Evolutionary conservation across 2,113 vertebrate species (phyloP), one percentile per base, ranked within the genome.

Genomic region (Equus quagga): DNA sequence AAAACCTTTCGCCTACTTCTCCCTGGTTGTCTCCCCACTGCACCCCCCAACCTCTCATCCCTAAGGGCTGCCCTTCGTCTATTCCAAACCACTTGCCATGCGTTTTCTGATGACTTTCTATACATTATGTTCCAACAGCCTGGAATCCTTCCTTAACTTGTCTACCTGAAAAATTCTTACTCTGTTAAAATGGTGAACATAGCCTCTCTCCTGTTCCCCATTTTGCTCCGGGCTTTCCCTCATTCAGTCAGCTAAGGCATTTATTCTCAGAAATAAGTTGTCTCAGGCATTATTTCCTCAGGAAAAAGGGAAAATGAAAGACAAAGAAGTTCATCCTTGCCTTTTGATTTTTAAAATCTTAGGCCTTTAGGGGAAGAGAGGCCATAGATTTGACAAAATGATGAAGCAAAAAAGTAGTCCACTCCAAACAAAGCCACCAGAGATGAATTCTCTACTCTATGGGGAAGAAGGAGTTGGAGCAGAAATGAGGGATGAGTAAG

Each of bases 341-440:
- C 31, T 90, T 86, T 87, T 56, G 89, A 28, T 58, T 94, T 95
- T 92, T 69, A 83, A 91, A 86, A 95, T 70, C 64, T 69, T 33
- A 33, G 24, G 31, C 70, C 62, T 73, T 75, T 26, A 70, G 75
- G 62, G 69, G n/a, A 91, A 73, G 73, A 69, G 44, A 92, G 13
- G 4, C 33, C 23, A 46, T 21, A 13, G 24, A 60, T 94, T 95
- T 91, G 72, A 82, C 56, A 62, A 95, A 95, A 94, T 62, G 92
- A 96, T 62, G 46, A 94, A 12, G n/a, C 73, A 83, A 18, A 83
- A 92, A 89, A 80, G 36, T 14, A 58, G 62, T 44, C 89, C 81
- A 2, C 51, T 14, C 23, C 6, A 54, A 60, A 91, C 44, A 23
- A 65, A 80, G 82, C 6, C 17, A 26, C n/a, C 56, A 83, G 80